Evolutionary conservation across 2,113 vertebrate species (phyloP), one percentile per base, ranked within the genome.

Genomic region (Elgaria multicarinata): DNA sequence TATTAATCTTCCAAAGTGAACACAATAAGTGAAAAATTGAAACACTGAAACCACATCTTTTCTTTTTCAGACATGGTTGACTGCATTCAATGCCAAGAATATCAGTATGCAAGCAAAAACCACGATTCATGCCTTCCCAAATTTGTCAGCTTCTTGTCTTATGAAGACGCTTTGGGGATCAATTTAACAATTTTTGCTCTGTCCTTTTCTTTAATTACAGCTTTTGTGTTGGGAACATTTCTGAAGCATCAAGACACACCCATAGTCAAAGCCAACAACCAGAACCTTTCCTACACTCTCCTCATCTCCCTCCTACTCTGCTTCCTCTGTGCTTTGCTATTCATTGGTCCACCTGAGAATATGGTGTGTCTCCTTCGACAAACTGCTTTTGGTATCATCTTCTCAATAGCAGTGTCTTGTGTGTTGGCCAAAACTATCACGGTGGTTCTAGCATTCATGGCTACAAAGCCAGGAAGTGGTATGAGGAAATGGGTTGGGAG

Each of bases 71-170:
- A 78, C 44, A 46, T 88, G 3, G 82, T 84, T 44, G 83, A 79
- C 39, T 91, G 86, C 24, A 50, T 81, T 55, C 74, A 85, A 18
- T 89, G 90, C 24, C 76, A 44, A 78, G 42, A 31, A 78, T 8
- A 31, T 6, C 76, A 78, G 3, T 78, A 78, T 78, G 26, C 76
- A 50, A 50, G 46, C 44, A 50, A 78, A 22, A 31, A 50, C 10
- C 76, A 78, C 39, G 46, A 78, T 31, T 46, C 46, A 28, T 78
- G 76, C 76, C 26, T 50, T 46, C 42, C 44, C 4, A 78, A 78
- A n/a, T 4, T 3, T 26, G 6, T 28, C 50, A 78, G 76, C 46
- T 78, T 78, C 18, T 46, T 78, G 44, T 78, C 76, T 18, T 58
- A 58, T 58, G 46, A 8, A 50, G 46, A 50, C 3, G 4, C 46